Percentiles rank a stretch among this genome's conserved stretches.
These are phyloP conservation scores for Sisyra terminalis DNA, from an alignment of 2,888 invertebrate genomes.

Conservation along the genomic window DNA sequence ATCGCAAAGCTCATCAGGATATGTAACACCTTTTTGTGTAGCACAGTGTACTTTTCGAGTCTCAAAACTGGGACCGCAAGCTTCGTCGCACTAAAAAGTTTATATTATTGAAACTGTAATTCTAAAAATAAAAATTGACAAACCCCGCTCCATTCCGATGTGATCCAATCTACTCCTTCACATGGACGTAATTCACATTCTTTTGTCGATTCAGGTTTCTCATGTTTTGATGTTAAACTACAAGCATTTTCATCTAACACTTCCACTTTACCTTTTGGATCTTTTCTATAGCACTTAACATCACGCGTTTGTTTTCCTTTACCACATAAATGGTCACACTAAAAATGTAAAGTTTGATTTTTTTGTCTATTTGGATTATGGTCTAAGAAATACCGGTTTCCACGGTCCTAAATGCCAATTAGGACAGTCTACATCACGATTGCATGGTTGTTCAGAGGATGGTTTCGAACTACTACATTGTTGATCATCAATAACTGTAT, in stretches of 20 bases:
- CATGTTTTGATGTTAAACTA: slow-evolving; percentile 23
- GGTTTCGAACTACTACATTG: slow-evolving; percentile 66
- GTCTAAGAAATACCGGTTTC: slow-evolving; percentile 54
- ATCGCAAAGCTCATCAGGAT: slow-evolving; percentile 52
- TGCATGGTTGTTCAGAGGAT: slow-evolving; percentile 51
- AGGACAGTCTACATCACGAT: slow-evolving; percentile 62
- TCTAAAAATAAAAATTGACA: slow-evolving; percentile 20
- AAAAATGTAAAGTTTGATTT: slow-evolving; percentile 3
- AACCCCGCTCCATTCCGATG: slow-evolving; percentile 79
- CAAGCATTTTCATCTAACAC: slow-evolving; percentile 49
- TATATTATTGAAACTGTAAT: background rate
- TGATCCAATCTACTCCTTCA: slow-evolving; percentile 82
- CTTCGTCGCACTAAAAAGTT: slow-evolving; percentile 49
- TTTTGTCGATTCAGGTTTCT: slow-evolving; percentile 52
- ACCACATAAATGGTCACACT: slow-evolving; percentile 87
- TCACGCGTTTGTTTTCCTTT: slow-evolving; percentile 67
- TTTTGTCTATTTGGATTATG: background rate
- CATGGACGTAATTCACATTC: slow-evolving; percentile 66
- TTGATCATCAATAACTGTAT: slow-evolving; percentile 54
- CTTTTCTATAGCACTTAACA: slow-evolving; percentile 61
- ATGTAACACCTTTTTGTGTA: slow-evolving; percentile 48
- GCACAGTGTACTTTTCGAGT: slow-evolving; percentile 59
- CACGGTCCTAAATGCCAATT: slow-evolving; percentile 79
- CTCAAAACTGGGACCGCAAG: slow-evolving; percentile 58
- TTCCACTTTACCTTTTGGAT: slow-evolving; percentile 41